Base-by-base conservation (phyloP, 2,797 vertebrate species). In the Crocodylus rhombifer region DNA sequence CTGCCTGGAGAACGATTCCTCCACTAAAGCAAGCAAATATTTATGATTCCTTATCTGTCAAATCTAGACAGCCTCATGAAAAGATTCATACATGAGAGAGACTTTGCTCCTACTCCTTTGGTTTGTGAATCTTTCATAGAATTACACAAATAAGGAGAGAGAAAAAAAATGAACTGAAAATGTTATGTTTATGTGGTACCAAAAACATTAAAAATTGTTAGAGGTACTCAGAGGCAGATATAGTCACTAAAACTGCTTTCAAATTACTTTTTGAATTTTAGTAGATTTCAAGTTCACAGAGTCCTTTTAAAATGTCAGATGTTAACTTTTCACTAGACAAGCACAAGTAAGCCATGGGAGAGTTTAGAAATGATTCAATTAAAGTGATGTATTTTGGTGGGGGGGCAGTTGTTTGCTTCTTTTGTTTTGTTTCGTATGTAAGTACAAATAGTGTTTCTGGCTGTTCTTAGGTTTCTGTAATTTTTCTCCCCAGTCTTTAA, bases 11-110 rank as follows among this genome's bases (percentile, higher is more conserved):
- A 51, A 51, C 42, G 9, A 51, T 51, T 51, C 42, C 42, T 51
- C 42, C 42, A 51, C 42, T 51, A 51, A 51, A 51, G 42, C 42
- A 51, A 51, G 42, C 42, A 51, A 23, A 57, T 96, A 78, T 95
- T 94, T 95, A 89, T 93, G 88, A 93, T 96, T 63, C 20, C 58
- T 95, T 73, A 82, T 91, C 17, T 84, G 89, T 91, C 89, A 89
- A 42, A 86, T 36, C 89, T 73, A 63, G 69, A 73, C 23, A 65
- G 28, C 5, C 42, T 51, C 42, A 51, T 51, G 42, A 51, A 51
- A 51, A 51, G 58, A 93, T 96, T 91, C 1, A 3, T 1, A 2
- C 25, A 26, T 57, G 92, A 83, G 94, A 83, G 94, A 88, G 58
- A 60, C 56, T 69, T 71, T 76, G 61, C 81, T 94, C 63, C 76